phyloP scores from a whole-genome alignment of 1,140 invertebrate genomes.

The Daktulosphaira vitifoliae region DNA sequence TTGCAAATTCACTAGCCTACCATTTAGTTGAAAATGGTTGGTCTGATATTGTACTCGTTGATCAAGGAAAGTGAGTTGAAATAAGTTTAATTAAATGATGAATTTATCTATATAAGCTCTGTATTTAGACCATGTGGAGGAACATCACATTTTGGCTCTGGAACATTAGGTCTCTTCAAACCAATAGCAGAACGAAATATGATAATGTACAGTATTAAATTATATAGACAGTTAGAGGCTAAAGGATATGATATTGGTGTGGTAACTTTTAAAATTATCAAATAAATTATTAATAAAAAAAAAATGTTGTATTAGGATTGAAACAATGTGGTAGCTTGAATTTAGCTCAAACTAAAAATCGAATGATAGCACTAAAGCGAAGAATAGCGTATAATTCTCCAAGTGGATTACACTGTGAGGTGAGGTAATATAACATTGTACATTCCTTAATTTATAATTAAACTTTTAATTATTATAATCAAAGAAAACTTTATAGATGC shows the following conservation, averaged over 20 bases:
- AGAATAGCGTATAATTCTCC: conserved; percentile 49
- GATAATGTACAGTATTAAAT: conserved; percentile 52
- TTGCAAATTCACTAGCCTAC: conserved; percentile 89
- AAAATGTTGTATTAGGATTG: conserved; percentile 43
- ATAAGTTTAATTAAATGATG: background rate
- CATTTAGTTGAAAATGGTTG: conserved; percentile 78
- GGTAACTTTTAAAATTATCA: conserved; percentile 37
- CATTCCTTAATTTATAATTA: background rate
- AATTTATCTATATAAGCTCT: conserved; percentile 9
- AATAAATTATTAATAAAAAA: background rate
- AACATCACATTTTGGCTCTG: conserved; percentile 58
- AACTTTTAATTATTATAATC: background rate
- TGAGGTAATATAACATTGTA: conserved; percentile 35
- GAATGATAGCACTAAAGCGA: conserved; percentile 56
- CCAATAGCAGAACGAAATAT: conserved; percentile 51
- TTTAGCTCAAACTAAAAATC: conserved; percentile 61
- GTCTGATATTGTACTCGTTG: conserved; percentile 66
- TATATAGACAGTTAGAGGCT: conserved; percentile 54
- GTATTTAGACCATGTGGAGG: conserved; percentile 53
- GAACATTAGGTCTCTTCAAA: conserved; percentile 53
- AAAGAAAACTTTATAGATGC: conserved; percentile 43
- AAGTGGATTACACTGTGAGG: conserved; percentile 50
- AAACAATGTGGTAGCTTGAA: conserved; percentile 60
- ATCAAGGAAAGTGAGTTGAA: conserved; percentile 57
- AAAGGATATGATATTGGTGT: conserved; percentile 54